Conservation (phyloP, 2,797 vertebrate species). For the Lagorchestes hirsutus region DNA sequence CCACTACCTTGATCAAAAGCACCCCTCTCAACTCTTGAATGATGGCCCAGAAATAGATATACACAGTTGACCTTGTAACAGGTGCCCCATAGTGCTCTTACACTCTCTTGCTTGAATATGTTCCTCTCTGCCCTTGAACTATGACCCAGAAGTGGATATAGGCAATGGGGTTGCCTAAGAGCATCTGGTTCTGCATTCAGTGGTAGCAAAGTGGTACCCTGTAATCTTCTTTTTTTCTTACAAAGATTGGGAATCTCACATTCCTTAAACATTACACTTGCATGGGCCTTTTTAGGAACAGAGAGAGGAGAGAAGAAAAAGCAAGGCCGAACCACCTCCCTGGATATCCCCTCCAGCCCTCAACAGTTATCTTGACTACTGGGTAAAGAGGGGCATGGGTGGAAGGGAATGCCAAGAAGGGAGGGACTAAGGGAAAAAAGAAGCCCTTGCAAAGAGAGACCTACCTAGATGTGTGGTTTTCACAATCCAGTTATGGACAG, state of each 20-base stretch:
- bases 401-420: slow-evolving; percentile 51
- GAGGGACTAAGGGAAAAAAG: neutral
- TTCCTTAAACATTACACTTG: slow-evolving; percentile 64
- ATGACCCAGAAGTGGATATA: neutral
- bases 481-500: slow-evolving; percentile 52
- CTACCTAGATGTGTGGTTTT: slow-evolving; percentile 39
- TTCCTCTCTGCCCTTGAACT: neutral
- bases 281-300: neutral
- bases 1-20: neutral
- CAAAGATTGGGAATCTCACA: slow-evolving; percentile 71
- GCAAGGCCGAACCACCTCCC: neutral
- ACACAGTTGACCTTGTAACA: neutral
- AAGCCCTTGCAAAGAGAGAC: slow-evolving; percentile 24
- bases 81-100: too few relatives aligned
- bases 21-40: too few relatives aligned
- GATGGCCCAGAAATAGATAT: neutral
- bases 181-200: too few relatives aligned
- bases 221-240: neutral
- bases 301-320: neutral
- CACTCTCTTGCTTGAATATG: too few relatives aligned
- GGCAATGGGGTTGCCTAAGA: neutral
- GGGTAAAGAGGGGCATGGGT: slow-evolving; percentile 59
- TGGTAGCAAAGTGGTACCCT: neutral
- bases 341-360: neutral
- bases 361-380: slow-evolving; percentile 2